Evolutionary conservation across 2,888 invertebrate genomes (phyloP), one percentile per base, ranked within the genome.

Genomic region (Xanthorhoe designata): DNA sequence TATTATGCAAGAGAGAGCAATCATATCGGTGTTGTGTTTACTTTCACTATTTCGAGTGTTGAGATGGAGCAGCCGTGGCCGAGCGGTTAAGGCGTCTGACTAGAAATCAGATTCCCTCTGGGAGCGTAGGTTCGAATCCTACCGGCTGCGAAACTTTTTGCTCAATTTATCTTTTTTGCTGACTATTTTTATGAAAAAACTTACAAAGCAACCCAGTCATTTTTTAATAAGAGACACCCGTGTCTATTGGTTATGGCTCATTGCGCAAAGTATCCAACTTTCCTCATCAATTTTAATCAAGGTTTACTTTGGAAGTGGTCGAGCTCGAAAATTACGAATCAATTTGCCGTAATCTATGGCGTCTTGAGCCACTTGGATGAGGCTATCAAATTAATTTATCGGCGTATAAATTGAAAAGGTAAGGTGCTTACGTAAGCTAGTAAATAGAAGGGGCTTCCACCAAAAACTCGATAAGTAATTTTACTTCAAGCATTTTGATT

Each of bases 81-180:
- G 96, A 96, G 96, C 95, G 96, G 96, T 96, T 96, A 96, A 96
- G 96, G 96, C 96, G 96, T 96, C 96, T 96, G 96, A 96, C 96
- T 96, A 95, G 96, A 96, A 96, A 96, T 96, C 95, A 96, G 96
- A 96, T 96, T 96, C 96, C 96, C 96, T 96, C 96, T 96, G 96
- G 96, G 96, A 96, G 96, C 96, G 96, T 96, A 96, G 96, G 96
- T 96, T 96, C 96, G 96, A 96, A 96, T 96, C 96, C 96, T 96
- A 96, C 96, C 96, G 96, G 95, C 96, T 96, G 96, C 96, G 96
- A 79, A 79, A 1, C 64, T 55, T 75, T 78, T 78, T 80, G 77
- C 67, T 35, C 53, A 60, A n/a, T 62, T 64, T 32, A 32, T 32
- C 1, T 42, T 32, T 54, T 64, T 47, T 57, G 6, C 8, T 7